Conservation (phyloP, 2,113 vertebrate genomes). For the Gnathonemus longibarbis region DNA sequence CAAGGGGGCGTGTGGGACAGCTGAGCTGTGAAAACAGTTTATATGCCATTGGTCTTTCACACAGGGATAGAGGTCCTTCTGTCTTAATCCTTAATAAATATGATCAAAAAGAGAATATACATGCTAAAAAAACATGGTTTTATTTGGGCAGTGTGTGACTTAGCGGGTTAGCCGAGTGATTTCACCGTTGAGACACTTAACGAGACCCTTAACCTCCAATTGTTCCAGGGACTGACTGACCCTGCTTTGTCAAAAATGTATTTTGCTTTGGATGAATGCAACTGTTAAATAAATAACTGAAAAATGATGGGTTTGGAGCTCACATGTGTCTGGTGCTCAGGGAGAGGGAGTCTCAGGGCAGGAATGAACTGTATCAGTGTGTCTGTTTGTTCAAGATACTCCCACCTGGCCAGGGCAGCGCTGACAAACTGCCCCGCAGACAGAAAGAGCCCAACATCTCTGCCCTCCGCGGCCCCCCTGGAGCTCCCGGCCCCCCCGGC, state of each 20-base stretch:
- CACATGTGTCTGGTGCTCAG: neutral
- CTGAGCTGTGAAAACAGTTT: neutral
- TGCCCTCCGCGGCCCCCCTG: constrained; percentile 41
- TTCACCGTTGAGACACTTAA: neutral
- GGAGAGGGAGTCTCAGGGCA: neutral
- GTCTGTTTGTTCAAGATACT: constrained; percentile 31
- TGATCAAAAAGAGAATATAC: neutral
- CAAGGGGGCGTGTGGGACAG: neutral
- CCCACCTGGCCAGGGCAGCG: constrained; percentile 46
- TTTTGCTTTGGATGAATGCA: neutral
- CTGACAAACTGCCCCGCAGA: constrained; percentile 49
- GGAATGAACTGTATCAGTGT: constrained; percentile 22
- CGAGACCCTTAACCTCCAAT: neutral
- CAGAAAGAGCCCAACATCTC: constrained; percentile 49
- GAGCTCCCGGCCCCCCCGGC: constrained; percentile 55
- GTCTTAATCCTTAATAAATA: neutral
- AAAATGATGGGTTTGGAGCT: neutral
- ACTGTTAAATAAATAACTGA: neutral
- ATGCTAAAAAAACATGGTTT: neutral
- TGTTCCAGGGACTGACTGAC: neutral
- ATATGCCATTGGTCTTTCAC: neutral
- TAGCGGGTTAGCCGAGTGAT: neutral
- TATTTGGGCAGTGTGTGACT: neutral
- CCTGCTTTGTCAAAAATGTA: neutral
- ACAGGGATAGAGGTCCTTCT: neutral